Base-by-base conservation (phyloP, 1,140 invertebrate genomes). In the Limonius californicus region DNA sequence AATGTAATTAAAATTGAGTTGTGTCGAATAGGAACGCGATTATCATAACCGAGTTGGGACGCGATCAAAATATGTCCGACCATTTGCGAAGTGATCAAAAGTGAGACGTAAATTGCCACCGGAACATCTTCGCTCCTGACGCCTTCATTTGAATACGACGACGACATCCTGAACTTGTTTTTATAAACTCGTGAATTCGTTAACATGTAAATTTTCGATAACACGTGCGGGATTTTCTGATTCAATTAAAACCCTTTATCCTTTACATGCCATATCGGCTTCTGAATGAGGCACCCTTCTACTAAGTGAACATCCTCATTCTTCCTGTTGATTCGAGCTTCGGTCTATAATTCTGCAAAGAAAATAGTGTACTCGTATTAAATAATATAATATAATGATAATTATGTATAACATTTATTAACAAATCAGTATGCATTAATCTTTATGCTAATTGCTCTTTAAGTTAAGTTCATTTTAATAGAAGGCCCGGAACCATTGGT, bases 1-100 rank as follows among this genome's bases (percentile, higher is more conserved):
- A 74, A 75, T 74, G 71, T 75, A 75, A 74, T 75, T 75, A 75
- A 75, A 75, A 75, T 75, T 68, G 72, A 75, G 74, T 75, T 73
- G 71, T 74, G 70, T 74, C 69, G 72, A 74, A 73, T 74, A 63
- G 66, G 66, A 71, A 70, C 66, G 68, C 68, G 71, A 72, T 72
- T 72, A 72, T 71, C 69, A 72, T 71, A 72, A 70, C 67, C 63
- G 69, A 70, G 64, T 69, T 68, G 67, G 63, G 63, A 67, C 64
- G 57, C 59, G 68, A 67, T 67, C 57, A 67, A 70, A 72, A 72
- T 69, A 62, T 70, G 70, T 72, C 23, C 70, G 65, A 64, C 59
- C 63, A 67, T 70, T 67, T 65, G 65, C 59, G 67, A 68, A 66
- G 62, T 62, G 67, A 70, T 68, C 69, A 66, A 68, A 65, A 68